A percentile compares a stretch with the other conserved stretches of the same genome.
These are phyloP conservation scores for Haemorhous mexicanus DNA, from an alignment of 2,113 vertebrate genomes.

Conservation along the genomic window DNA sequence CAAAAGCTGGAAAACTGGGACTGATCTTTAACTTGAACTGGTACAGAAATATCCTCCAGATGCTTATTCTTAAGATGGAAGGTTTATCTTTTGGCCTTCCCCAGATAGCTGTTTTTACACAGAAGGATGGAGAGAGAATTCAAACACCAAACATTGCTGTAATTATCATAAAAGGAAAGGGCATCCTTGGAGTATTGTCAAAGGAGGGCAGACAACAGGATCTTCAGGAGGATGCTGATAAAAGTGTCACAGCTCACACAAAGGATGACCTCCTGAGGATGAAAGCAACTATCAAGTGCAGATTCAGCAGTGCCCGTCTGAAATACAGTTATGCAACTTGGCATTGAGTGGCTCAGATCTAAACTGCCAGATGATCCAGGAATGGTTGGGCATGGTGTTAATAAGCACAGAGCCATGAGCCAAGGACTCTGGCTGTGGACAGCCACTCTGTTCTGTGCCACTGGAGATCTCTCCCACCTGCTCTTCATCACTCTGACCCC, in stretches of 20 bases:
- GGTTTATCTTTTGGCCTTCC: background rate
- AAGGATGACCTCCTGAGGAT: background rate
- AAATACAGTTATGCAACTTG: background rate
- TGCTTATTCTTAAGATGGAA: background rate
- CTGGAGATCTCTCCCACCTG: background rate
- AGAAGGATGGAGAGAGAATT: background rate
- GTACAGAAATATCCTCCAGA: background rate
- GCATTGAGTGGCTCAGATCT: background rate
- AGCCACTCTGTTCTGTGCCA: background rate
- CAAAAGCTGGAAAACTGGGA: background rate
- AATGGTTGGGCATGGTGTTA: background rate
- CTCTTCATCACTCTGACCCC: background rate
- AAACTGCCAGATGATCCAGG: background rate
- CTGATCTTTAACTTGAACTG: background rate
- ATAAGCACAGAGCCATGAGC: background rate
- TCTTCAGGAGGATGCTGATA: background rate
- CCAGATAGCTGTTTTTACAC: background rate
- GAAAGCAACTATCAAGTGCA: rapidly evolving
- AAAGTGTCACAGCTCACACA: background rate
- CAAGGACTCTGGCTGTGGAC: background rate
- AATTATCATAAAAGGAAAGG: background rate
- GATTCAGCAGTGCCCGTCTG: background rate
- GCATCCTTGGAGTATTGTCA: background rate
- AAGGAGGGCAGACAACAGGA: background rate
- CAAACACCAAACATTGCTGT: background rate